These are phyloP conservation scores for Vannuccia rotundouncinata DNA, from an alignment of 2,888 invertebrate genomes.

Conservation along the genomic window DNA sequence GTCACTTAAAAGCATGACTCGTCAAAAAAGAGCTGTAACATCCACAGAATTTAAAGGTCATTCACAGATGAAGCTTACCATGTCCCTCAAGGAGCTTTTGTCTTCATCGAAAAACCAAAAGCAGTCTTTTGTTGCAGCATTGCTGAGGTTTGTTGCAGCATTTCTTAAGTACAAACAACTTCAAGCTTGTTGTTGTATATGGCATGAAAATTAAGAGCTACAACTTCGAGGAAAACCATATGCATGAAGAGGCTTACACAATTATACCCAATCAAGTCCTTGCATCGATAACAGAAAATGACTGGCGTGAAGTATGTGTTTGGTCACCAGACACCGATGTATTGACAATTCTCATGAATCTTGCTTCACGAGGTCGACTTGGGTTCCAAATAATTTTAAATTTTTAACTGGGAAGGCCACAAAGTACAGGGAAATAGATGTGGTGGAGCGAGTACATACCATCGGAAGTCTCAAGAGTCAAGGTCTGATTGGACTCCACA, in stretches of 20 bases:
- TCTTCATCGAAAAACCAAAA: too few species aligned
- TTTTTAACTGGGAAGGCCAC: too few species aligned
- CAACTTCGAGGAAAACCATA: slow-evolving; percentile 29
- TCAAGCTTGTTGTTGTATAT: slow-evolving; percentile 26
- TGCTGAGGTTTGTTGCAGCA: neutral
- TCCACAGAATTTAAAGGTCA: slow-evolving; percentile 31
- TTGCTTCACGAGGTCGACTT: too few species aligned
- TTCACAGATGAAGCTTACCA: slow-evolving; percentile 21
- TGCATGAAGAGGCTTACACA: neutral
- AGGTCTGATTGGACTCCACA: slow-evolving; percentile 36
- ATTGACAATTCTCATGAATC: slow-evolving; percentile 27
- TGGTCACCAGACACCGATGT: slow-evolving; percentile 39
- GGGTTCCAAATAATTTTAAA: too few species aligned
- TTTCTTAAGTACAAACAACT: neutral
- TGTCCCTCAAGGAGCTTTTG: slow-evolving; percentile 33
- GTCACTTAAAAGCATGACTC: slow-evolving; percentile 31
- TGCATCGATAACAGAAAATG: neutral
- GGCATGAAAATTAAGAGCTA: slow-evolving; percentile 19
- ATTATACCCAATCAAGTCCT: neutral
- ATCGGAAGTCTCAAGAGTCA: neutral
- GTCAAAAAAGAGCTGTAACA: slow-evolving; percentile 31
- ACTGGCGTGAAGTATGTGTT: slow-evolving; percentile 28
- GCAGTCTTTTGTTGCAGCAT: too few species aligned
- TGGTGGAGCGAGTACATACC: slow-evolving; percentile 2
- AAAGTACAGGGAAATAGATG: too few species aligned